Evolutionary conservation across 2,113 vertebrate species (phyloP), one percentile per base, ranked within the genome.

Genomic region (Numida meleagris): DNA sequence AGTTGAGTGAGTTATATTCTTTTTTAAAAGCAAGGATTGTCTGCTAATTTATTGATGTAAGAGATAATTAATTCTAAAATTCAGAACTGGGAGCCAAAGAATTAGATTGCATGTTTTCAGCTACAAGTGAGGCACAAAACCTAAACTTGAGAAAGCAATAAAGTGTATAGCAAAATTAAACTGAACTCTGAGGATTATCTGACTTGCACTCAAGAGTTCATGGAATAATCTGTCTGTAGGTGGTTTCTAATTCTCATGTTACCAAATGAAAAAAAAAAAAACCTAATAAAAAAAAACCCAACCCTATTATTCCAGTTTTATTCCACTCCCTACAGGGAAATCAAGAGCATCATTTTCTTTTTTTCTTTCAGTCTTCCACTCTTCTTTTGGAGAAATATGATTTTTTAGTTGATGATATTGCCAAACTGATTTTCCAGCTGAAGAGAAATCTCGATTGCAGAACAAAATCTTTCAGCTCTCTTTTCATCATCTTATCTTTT

Each of bases 21-120:
- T 27, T 77, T 38, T 67, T 38, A 74, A 75, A 94, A 86, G 75
- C 43, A 78, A 67, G 46, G 20, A 81, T 93, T 66, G 76, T 81
- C 51, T 50, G 66, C 65, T 93, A 70, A 83, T 92, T 95, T 95
- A 91, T 87, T 86, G 82, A 88, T 29, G 18, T 19, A 81, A 55
- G 76, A 87, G 59, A 59, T 82, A 79, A 75, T 89, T 76, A 93
- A 87, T 91, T 83, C 61, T 71, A 40, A 23, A 61, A 25, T 82
- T 65, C 16, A 72, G 5, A 82, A 63, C 4, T 83, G 10, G 14
- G 55, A 74, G 12, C 7, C 38, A 63, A 91, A 53, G 25, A 59
- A 88, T 42, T 78, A 42, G 6, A 38, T 74, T 94, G 29, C 14
- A 40, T 25, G 12, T 42, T 83, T 79, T 45, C 11, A 40, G 92